phyloP scores from a whole-genome alignment of 2,113 vertebrate species.

The Crotalus helleri region DNA sequence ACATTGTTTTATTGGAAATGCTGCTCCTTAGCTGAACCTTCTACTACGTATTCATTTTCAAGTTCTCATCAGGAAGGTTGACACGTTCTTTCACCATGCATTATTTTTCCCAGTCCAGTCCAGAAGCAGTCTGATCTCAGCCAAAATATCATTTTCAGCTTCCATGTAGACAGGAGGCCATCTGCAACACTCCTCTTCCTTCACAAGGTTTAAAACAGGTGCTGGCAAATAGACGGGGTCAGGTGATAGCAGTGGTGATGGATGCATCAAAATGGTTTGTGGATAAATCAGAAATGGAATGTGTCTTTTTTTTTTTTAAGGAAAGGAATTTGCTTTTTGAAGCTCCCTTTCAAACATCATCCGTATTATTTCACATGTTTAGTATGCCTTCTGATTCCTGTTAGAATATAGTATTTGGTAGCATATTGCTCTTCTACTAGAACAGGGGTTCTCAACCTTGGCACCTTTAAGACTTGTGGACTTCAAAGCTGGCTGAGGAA shows the following conservation, averaged over 20 bases:
- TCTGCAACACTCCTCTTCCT: not conserved
- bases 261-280: not conserved
- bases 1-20: not conserved
- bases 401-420: not conserved
- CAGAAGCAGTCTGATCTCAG: not conserved
- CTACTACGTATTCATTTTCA: not conserved
- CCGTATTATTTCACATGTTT: not conserved
- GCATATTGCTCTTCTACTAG: not conserved
- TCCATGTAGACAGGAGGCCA: not conserved
- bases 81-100: not conserved
- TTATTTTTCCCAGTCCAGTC: not conserved
- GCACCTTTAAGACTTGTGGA: too few species aligned
- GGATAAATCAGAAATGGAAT: not conserved
- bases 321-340: not conserved
- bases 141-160: not conserved
- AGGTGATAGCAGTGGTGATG: not conserved
- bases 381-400: not conserved
- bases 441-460: not conserved
- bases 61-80: not conserved
- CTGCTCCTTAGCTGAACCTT: not conserved
- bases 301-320: not conserved
- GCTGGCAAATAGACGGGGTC: not conserved
- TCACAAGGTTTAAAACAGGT: not conserved
- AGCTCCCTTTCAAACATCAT: not conserved
- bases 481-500: too few species aligned